Evolutionary conservation across 2,113 vertebrate species (phyloP).

Genomic region (Regulus satrapa): DNA sequence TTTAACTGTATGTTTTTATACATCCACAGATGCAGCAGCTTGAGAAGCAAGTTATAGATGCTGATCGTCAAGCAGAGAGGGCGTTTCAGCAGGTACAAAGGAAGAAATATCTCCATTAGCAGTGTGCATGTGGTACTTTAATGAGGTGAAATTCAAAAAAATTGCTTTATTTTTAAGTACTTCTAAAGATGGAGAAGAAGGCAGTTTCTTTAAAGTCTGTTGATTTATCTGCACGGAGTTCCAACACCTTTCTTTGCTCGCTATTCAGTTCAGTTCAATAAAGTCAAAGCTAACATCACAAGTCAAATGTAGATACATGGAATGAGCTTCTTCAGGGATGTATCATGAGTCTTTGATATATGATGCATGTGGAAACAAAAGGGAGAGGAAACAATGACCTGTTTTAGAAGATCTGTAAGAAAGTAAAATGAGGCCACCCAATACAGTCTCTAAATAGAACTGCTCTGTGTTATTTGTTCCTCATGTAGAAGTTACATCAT

Average conservation of each 20-base stretch:
- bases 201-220: background rate
- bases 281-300: background rate
- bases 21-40: conserved; percentile 88
- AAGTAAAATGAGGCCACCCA: background rate
- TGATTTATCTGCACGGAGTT: background rate
- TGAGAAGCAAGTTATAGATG: conserved; percentile 90
- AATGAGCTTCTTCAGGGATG: background rate
- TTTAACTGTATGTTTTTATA: conserved; percentile 1
- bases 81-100: conserved; percentile 88
- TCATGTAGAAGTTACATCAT: background rate
- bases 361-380: background rate
- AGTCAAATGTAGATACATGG: background rate
- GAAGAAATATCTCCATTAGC: background rate
- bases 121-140: background rate
- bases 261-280: background rate
- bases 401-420: background rate
- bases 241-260: background rate
- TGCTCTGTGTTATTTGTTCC: background rate
- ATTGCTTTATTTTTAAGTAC: background rate
- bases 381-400: background rate
- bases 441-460: background rate
- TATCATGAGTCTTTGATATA: background rate
- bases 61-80: conserved; percentile 87
- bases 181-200: background rate
- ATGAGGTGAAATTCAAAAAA: background rate